phyloP scores from a whole-genome alignment of 2,888 invertebrate species.

The Drosophila aldrichi region DNA sequence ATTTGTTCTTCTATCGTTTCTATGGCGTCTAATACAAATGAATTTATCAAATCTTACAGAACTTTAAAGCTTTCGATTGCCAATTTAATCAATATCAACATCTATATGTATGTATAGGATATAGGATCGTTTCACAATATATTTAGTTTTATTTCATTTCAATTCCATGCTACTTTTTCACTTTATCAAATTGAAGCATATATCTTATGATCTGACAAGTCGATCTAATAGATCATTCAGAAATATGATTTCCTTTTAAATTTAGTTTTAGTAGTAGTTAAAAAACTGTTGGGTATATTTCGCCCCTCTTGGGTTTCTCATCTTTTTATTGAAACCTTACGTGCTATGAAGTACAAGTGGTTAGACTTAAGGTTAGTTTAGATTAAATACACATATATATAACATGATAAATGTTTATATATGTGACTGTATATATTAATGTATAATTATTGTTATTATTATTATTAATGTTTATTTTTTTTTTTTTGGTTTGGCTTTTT shows the following conservation, averaged over 20 bases:
- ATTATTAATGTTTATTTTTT: slow-evolving; percentile 15
- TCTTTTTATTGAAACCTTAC: slow-evolving; percentile 65
- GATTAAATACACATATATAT: slow-evolving; percentile 25
- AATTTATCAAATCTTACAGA: not conserved
- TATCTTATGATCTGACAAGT: too few relatives aligned
- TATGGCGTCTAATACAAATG: not conserved
- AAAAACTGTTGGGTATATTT: not conserved
- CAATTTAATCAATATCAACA: not conserved
- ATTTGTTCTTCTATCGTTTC: too few relatives aligned
- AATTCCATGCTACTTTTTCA: not conserved
- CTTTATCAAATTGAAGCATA: too few relatives aligned
- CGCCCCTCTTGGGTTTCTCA: slow-evolving; percentile 8
- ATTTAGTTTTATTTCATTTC: not conserved
- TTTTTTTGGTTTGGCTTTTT: slow-evolving; percentile 49
- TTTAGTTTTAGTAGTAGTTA: not conserved
- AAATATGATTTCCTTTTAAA: not conserved
- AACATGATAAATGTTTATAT: slow-evolving; percentile 2
- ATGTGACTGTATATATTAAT: slow-evolving; percentile 10
- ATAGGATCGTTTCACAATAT: not conserved
- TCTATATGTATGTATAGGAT: not conserved
- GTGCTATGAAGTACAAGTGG: slow-evolving; percentile 77
- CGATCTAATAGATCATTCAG: not conserved
- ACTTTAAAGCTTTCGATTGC: not conserved
- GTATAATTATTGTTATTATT: slow-evolving; percentile 13
- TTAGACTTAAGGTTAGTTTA: slow-evolving; percentile 59